Percentiles rank a stretch among this genome's conserved stretches.
Evolutionary conservation across 2,113 vertebrate species (phyloP).

Genomic region (Atractosteus spatula): DNA sequence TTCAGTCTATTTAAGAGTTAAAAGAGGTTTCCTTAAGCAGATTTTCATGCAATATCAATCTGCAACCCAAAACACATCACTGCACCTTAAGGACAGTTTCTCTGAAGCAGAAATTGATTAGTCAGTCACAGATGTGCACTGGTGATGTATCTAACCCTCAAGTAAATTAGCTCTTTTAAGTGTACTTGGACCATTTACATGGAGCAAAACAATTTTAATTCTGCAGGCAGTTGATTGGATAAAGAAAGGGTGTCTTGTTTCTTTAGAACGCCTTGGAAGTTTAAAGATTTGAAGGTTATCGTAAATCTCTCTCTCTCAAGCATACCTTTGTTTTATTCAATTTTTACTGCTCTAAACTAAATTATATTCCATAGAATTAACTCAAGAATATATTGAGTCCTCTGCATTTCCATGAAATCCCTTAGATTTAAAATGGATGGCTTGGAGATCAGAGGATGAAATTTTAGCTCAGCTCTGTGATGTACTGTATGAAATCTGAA

Average conservation of each 20-base stretch:
- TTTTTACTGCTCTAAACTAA: slow-evolving; percentile 39
- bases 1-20: neutral
- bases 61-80: neutral
- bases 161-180: slow-evolving; percentile 22
- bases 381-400: slow-evolving; percentile 23
- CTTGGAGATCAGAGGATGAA: slow-evolving; percentile 20
- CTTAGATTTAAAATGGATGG: slow-evolving; percentile 21
- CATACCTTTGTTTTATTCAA: slow-evolving; percentile 27
- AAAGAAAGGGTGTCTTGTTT: slow-evolving; percentile 5
- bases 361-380: slow-evolving; percentile 43
- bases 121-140: slow-evolving; percentile 35
- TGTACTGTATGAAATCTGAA: slow-evolving; percentile 8
- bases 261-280: neutral
- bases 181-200: slow-evolving; percentile 31
- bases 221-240: neutral
- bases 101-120: slow-evolving; percentile 32
- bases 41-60: slow-evolving; percentile 3
- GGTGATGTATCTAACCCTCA: slow-evolving; percentile 11
- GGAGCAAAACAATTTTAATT: slow-evolving; percentile 28
- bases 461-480: neutral
- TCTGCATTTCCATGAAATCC: neutral
- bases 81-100: neutral
- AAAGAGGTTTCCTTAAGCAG: neutral
- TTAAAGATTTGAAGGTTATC: slow-evolving; percentile 22
- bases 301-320: slow-evolving; percentile 15